These are phyloP conservation scores for Unio pictorum DNA, from an alignment of 2,888 invertebrate genomes.

Conservation along the genomic window DNA sequence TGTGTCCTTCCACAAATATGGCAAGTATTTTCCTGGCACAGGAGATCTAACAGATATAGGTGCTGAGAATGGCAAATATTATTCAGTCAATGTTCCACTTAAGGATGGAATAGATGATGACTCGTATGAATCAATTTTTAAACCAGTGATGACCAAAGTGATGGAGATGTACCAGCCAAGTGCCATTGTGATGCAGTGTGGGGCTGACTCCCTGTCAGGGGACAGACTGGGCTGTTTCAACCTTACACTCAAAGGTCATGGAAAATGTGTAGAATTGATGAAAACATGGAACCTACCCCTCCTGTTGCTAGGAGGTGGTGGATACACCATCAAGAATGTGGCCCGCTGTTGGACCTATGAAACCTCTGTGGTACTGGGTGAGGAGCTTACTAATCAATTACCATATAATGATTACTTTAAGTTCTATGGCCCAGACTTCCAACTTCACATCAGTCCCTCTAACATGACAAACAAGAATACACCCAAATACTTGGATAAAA, in stretches of 20 bases:
- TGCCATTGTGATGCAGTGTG: constrained; percentile 98
- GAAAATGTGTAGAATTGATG: constrained; percentile 97
- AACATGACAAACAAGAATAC: constrained; percentile 99
- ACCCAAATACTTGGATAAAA: constrained; percentile 97
- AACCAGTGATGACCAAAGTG: constrained; percentile 77
- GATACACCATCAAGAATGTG: constrained; percentile 98
- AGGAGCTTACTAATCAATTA: constrained; percentile 89
- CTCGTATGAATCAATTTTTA: no score
- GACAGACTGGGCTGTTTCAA: constrained; percentile 99
- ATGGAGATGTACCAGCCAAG: constrained; percentile 99
- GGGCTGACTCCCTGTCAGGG: constrained; percentile 97
- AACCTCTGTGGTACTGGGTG: constrained; percentile 95
- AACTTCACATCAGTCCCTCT: constrained; percentile 97
- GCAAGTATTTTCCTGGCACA: constrained; percentile 98
- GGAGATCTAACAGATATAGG: constrained; percentile 81
- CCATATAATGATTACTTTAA: no score
- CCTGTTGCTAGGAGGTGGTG: constrained; percentile 97
- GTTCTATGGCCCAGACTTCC: constrained; percentile 96
- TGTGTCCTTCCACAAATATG: constrained; percentile 98
- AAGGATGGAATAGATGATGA: no score
- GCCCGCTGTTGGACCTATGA: constrained; percentile 99
- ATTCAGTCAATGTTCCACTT: constrained; percentile 87
- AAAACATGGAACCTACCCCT: constrained; percentile 97
- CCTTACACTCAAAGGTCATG: constrained; percentile 95
- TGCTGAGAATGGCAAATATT: constrained; percentile 89